phyloP scores from a whole-genome alignment of 2,113 vertebrate genomes.

The Mesoclemmys tuberculata region DNA sequence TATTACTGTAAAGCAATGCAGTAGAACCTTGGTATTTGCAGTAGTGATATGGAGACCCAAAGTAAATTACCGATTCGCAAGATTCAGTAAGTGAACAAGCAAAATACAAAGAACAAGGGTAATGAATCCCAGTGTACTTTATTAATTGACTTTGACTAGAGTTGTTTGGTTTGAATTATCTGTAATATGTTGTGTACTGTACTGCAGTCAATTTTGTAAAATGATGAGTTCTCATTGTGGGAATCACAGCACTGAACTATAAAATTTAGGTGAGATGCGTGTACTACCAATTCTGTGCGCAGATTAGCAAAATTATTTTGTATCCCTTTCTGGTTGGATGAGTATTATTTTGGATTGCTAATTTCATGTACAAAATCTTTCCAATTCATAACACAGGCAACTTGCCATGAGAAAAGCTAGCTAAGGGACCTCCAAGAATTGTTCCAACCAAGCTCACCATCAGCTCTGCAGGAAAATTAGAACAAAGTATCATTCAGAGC shows the following conservation, averaged over 20 bases:
- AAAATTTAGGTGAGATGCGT: background rate
- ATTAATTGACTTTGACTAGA: background rate
- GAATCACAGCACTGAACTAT: background rate
- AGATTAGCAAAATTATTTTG: background rate
- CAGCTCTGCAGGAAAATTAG: background rate
- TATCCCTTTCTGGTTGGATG: background rate
- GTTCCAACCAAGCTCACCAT: background rate
- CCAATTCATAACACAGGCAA: background rate
- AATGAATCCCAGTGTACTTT: background rate
- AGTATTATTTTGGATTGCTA: background rate
- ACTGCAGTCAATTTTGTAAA: background rate
- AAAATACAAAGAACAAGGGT: background rate
- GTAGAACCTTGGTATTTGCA: background rate
- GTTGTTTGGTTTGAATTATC: background rate
- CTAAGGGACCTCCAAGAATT: background rate
- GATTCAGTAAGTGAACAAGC: background rate
- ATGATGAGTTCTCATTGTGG: background rate
- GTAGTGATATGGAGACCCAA: background rate
- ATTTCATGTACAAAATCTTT: background rate
- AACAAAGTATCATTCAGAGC: background rate
- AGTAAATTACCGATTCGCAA: rapidly evolving
- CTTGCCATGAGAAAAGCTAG: background rate
- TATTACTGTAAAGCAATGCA: background rate
- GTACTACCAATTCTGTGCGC: background rate
- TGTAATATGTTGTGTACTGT: background rate